These are phyloP conservation scores for Lepidotrigona ventralis DNA, from an alignment of 1,140 invertebrate species.

Conservation along the genomic window DNA sequence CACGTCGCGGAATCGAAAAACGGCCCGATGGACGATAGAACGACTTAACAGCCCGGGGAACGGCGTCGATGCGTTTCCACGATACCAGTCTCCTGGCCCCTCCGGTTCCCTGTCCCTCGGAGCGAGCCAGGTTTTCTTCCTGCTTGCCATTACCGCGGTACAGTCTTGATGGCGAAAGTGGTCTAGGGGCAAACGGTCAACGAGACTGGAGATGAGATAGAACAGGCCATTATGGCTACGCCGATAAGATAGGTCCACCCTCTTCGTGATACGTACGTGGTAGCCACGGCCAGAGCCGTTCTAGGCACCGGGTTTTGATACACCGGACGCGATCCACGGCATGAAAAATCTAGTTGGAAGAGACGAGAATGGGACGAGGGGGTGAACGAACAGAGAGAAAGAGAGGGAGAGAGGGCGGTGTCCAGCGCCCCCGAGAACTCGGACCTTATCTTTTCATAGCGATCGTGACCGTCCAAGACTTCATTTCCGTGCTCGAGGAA, in stretches of 20 bases:
- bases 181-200: constrained; percentile 64
- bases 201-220: constrained; percentile 77
- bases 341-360: constrained; percentile 76
- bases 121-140: constrained; percentile 63
- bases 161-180: constrained; percentile 64
- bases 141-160: constrained; percentile 58
- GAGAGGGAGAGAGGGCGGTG: constrained; percentile 46
- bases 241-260: constrained; percentile 79
- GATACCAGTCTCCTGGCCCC: constrained; percentile 33
- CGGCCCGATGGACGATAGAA: constrained; percentile 18
- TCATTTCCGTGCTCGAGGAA: constrained; percentile 78
- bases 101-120: neutral
- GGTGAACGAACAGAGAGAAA: constrained; percentile 18
- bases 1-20: constrained; percentile 8
- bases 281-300: constrained; percentile 62
- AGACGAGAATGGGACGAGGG: constrained; percentile 60
- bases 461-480: constrained; percentile 78
- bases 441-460: constrained; percentile 77
- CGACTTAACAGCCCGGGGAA: constrained; percentile 33
- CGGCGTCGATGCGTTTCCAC: constrained; percentile 52
- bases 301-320: constrained; percentile 70
- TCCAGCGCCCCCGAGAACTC: constrained; percentile 66
- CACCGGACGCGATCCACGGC: constrained; percentile 75
- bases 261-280: constrained; percentile 67
- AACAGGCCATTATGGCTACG: constrained; percentile 77